Conservation (phyloP, 2,797 vertebrate species). For the Microcaecilia unicolor region DNA sequence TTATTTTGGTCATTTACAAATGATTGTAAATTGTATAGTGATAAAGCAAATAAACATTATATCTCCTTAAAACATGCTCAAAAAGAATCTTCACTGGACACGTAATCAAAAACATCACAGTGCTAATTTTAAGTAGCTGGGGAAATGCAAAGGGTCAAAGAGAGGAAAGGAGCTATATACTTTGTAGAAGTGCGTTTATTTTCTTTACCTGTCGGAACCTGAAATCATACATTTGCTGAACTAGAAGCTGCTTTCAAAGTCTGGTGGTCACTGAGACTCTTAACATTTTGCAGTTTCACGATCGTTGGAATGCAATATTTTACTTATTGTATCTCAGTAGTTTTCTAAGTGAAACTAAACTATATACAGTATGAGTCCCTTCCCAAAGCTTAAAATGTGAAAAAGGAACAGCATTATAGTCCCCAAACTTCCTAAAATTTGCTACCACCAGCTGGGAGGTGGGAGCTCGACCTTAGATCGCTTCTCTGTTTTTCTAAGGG, state of each 20-base stretch:
- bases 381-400: conserved; percentile 37
- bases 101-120: conserved; percentile 48
- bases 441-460: conserved; percentile 30
- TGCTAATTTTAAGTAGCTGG: conserved; percentile 49
- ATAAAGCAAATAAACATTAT: too few relatives aligned
- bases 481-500: too few relatives aligned
- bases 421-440: conserved; percentile 28
- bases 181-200: conserved; percentile 23
- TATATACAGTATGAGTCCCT: conserved; percentile 32
- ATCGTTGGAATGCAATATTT: not conserved
- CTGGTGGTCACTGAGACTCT: conserved; percentile 28
- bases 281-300: conserved; percentile 10
- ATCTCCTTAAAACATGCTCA: too few relatives aligned
- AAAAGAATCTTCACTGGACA: conserved; percentile 51
- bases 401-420: conserved; percentile 51
- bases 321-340: conserved; percentile 13
- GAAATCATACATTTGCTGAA: too few relatives aligned
- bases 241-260: conserved; percentile 24
- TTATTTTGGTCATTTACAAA: too few relatives aligned
- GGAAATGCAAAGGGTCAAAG: conserved; percentile 31
- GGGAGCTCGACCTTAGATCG: too few relatives aligned
- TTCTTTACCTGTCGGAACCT: conserved; percentile 12
- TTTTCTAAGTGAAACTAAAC: conserved; percentile 28
- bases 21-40: too few relatives aligned
- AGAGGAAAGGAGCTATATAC: conserved; percentile 32